A percentile compares a stretch with the other conserved stretches of the same genome.
phyloP scores from a whole-genome alignment of 2,888 invertebrate genomes.

The Andrena hattorfiana region DNA sequence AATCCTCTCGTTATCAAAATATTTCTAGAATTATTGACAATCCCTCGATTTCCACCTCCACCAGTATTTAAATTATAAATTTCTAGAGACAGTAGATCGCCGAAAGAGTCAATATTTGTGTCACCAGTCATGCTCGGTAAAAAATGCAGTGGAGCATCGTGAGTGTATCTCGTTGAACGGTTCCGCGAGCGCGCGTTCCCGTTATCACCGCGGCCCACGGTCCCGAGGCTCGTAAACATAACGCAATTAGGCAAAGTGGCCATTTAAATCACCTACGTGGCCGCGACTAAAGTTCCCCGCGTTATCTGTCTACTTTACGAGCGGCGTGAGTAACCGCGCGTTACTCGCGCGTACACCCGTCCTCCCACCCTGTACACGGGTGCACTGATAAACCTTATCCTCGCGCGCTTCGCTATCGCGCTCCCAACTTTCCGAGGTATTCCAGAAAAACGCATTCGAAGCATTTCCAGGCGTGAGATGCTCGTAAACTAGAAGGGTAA shows the following conservation, averaged over 20 bases:
- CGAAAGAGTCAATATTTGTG: not conserved
- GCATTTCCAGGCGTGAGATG: constrained; percentile 55
- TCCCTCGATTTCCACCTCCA: no score
- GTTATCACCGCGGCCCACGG: constrained; percentile 39
- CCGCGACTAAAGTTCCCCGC: constrained; percentile 46
- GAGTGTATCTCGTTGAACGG: constrained; percentile 3
- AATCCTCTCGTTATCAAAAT: no score
- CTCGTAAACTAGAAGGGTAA: constrained; percentile 76
- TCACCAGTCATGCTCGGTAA: not conserved
- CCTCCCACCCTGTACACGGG: constrained; percentile 20
- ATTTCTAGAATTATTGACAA: no score
- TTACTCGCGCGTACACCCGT: constrained; percentile 24
- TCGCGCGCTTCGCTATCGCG: constrained; percentile 34
- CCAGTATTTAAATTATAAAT: no score
- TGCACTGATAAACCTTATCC: constrained; percentile 61
- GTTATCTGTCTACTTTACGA: constrained; percentile 65
- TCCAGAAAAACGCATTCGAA: constrained; percentile 28
- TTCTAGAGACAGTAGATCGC: no score
- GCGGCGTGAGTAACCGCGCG: constrained; percentile 60
- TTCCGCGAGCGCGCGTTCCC: constrained; percentile 19
- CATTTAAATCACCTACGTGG: constrained; percentile 73
- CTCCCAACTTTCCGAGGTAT: constrained; percentile 23
- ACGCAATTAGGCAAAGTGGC: constrained; percentile 77
- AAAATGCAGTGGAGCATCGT: not conserved
- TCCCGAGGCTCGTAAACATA: constrained; percentile 75